Evolutionary conservation across 2,888 invertebrate genomes (phyloP).

Genomic region (Eupithecia abbreviata): DNA sequence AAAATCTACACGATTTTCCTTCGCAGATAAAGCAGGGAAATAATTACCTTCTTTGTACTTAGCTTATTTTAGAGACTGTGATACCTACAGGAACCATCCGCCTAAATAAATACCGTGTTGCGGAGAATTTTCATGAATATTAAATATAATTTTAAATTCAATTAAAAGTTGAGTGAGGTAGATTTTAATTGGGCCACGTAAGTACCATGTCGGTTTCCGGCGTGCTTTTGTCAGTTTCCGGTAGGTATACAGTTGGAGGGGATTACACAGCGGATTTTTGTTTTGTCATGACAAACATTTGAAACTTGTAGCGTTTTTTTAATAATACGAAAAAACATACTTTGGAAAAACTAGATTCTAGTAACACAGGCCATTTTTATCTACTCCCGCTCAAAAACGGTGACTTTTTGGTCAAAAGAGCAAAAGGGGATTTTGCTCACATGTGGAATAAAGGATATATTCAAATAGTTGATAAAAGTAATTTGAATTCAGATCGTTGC

Average conservation of each 20-base stretch:
- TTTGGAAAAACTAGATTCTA: no score
- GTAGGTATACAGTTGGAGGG: neutral
- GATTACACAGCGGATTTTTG: neutral
- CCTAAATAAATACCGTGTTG: slow-evolving; percentile 14
- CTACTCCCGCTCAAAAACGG: no score
- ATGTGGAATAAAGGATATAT: no score
- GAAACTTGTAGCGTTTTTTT: neutral
- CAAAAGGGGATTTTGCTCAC: no score
- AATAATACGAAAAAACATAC: neutral
- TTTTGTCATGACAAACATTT: neutral
- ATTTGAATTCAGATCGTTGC: no score
- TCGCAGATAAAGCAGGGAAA: neutral
- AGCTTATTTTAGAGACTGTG: neutral
- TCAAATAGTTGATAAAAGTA: no score
- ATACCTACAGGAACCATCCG: neutral
- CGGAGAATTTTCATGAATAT: slow-evolving; percentile 20
- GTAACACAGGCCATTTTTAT: no score
- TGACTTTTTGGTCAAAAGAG: no score
- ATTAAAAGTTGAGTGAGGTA: slow-evolving; percentile 30
- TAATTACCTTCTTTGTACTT: neutral
- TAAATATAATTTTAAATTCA: slow-evolving; percentile 24
- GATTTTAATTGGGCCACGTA: slow-evolving; percentile 17
- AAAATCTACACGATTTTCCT: neutral
- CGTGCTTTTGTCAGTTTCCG: slow-evolving; percentile 12
- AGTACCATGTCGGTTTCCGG: slow-evolving; percentile 8